A percentile compares a stretch with the other conserved stretches of the same genome.
Evolutionary conservation across 2,797 vertebrate species (phyloP).

Genomic region (Hybognathus amarus): DNA sequence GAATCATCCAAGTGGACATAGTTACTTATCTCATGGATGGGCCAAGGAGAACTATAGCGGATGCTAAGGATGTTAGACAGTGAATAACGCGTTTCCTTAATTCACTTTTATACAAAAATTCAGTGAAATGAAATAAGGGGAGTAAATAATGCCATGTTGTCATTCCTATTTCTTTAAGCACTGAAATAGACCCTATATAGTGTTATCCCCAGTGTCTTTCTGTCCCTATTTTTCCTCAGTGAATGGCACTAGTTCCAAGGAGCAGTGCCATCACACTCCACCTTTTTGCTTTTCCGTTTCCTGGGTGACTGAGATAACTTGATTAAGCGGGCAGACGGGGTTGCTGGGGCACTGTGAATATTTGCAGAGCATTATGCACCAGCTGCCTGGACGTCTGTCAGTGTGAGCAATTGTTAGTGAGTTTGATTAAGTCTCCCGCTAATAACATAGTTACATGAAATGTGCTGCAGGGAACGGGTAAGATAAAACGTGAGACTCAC

Average conservation of each 20-base stretch:
- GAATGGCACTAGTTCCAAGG: conserved; percentile 25
- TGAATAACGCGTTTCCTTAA: neutral
- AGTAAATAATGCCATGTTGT: neutral
- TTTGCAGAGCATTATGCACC: conserved; percentile 66
- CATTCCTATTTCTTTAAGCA: neutral
- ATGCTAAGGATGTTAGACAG: neutral
- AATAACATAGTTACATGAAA: conserved; percentile 77
- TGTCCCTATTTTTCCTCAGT: neutral
- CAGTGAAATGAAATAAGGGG: neutral
- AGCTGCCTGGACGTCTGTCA: conserved; percentile 78
- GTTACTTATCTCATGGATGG: neutral
- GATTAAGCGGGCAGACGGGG: conserved; percentile 67
- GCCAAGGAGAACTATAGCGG: neutral
- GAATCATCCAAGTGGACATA: neutral
- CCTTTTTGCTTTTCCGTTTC: conserved; percentile 48
- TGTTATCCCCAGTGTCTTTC: conserved; percentile 9
- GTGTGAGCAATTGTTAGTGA: conserved; percentile 75
- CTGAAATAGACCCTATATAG: conserved; percentile 18
- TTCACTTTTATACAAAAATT: conserved; percentile 1
- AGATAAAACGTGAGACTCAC: conserved; percentile 73
- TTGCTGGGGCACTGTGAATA: conserved; percentile 75
- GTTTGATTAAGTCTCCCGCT: conserved; percentile 79
- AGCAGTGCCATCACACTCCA: conserved; percentile 32
- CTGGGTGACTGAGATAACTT: conserved; percentile 43
- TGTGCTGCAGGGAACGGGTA: conserved; percentile 73